phyloP scores from a whole-genome alignment of 1,140 invertebrate species.

The Ips nitidus region DNA sequence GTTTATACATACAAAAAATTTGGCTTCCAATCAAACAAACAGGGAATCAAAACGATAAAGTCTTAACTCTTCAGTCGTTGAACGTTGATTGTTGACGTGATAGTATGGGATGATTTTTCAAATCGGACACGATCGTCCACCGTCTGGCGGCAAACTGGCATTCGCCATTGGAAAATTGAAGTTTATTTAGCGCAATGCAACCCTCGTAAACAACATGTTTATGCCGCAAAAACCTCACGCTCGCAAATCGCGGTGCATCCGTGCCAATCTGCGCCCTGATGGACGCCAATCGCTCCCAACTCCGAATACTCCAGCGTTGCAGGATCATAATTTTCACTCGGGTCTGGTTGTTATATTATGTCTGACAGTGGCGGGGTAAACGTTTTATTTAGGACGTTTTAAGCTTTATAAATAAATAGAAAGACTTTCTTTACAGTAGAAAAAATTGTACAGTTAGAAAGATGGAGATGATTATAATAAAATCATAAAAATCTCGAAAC shows the following conservation, averaged over 20 bases:
- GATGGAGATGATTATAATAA: too few relatives aligned
- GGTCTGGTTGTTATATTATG: slow-evolving; percentile 17
- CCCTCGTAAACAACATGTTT: slow-evolving; percentile 55
- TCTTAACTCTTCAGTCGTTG: too few relatives aligned
- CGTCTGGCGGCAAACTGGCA: background rate
- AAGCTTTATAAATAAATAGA: too few relatives aligned
- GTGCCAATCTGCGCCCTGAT: slow-evolving; percentile 53
- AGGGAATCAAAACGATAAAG: background rate
- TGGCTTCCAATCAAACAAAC: background rate
- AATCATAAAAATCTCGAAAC: too few relatives aligned
- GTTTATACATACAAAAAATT: too few relatives aligned
- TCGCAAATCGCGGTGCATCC: slow-evolving; percentile 52
- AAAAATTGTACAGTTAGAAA: too few relatives aligned
- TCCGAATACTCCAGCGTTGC: slow-evolving; percentile 35
- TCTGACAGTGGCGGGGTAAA: slow-evolving; percentile 7
- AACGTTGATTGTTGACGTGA: too few relatives aligned
- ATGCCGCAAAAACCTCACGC: slow-evolving; percentile 55
- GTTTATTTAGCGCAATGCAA: slow-evolving; percentile 34
- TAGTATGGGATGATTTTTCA: background rate
- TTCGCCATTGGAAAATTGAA: slow-evolving; percentile 38
- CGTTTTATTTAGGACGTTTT: slow-evolving; percentile 2
- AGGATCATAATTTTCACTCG: slow-evolving; percentile 30
- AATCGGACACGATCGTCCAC: slow-evolving; percentile 2
- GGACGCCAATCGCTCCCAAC: slow-evolving; percentile 48
- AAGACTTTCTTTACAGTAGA: too few relatives aligned